Evolutionary conservation across 2,113 vertebrate species (phyloP), one percentile per base, ranked within the genome.

Genomic region (Clinocottus analis): DNA sequence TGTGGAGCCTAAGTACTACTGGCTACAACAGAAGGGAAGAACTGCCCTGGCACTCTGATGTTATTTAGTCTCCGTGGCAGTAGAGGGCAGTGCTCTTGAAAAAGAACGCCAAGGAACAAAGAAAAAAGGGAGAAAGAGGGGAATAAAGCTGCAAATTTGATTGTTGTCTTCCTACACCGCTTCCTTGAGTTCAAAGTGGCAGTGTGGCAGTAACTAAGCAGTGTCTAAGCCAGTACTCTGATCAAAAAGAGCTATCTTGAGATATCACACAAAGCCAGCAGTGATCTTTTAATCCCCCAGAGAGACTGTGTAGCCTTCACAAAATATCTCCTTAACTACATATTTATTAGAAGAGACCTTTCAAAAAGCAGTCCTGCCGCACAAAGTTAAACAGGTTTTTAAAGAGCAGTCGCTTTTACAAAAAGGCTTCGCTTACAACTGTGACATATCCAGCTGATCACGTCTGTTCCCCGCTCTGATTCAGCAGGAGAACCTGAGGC

Each of bases 231-330:
- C 85, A 77, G 86, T 69, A 51, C 89, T 91, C 87, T 86, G 90
- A 91, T 93, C 92, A 89, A 86, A 93, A 85, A 72, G 72, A 88
- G 80, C 79, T 73, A 80, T 86, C 84, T 89, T 91, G 87, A 88
- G 83, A 92, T 91, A 90, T 93, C 86, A 90, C 90, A 91, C 85
- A 91, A 88, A 90, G 83, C 85, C 84, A 80, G 79, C 76, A 75
- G 83, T 89, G 83, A 92, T 93, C 87, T 86, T 75, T 87, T 65
- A 84, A 90, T 89, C 66, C 89, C 87, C 87, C 19, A 16, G 86
- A 88, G 91, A 87, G 75, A 66, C 65, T 6, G 60, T 7, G 71
- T 51, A 86, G 86, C 86, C 87, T 88, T 90, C 83, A 90, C 77
- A 89, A 90, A 89, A 90, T 75, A 91, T 90, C 80, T 76, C 73